A percentile compares a stretch with the other conserved stretches of the same genome.
phyloP scores from a whole-genome alignment of 2,888 invertebrate genomes.

The Agrotis ipsilon region DNA sequence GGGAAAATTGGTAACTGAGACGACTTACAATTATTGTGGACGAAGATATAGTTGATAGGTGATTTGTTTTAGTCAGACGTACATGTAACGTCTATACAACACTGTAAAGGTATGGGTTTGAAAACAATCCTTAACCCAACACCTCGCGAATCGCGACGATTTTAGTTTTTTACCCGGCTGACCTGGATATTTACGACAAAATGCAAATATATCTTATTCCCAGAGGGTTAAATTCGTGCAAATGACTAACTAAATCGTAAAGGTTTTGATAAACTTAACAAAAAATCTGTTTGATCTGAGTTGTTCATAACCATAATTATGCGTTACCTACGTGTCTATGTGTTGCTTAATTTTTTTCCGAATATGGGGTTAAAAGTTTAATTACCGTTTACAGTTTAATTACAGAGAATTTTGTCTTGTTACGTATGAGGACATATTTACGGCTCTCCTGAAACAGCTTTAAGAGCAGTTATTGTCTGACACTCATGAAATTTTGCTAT shows the following conservation, averaged over 20 bases:
- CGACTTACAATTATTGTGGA: conserved; percentile 3
- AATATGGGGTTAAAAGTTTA: too few relatives aligned
- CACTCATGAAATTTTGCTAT: neutral
- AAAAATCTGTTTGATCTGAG: neutral
- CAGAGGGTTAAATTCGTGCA: too few relatives aligned
- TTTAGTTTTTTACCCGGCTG: too few relatives aligned
- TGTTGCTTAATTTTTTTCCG: conserved; percentile 1
- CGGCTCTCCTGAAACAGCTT: neutral
- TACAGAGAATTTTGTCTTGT: too few relatives aligned
- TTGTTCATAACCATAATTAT: neutral
- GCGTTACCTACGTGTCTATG: neutral
- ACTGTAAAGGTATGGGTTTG: too few relatives aligned
- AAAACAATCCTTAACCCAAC: too few relatives aligned
- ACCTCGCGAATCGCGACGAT: too few relatives aligned
- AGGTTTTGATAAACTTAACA: too few relatives aligned
- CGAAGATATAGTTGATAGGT: neutral
- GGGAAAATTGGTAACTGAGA: conserved; percentile 47
- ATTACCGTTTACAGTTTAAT: too few relatives aligned
- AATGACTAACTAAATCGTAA: too few relatives aligned
- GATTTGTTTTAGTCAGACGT: neutral
- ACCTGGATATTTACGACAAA: too few relatives aligned
- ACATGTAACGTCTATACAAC: neutral
- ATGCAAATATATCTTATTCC: too few relatives aligned
- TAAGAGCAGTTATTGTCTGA: neutral
- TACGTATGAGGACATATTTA: neutral